phyloP scores from a whole-genome alignment of 2,797 vertebrate genomes.

The Masticophis lateralis region DNA sequence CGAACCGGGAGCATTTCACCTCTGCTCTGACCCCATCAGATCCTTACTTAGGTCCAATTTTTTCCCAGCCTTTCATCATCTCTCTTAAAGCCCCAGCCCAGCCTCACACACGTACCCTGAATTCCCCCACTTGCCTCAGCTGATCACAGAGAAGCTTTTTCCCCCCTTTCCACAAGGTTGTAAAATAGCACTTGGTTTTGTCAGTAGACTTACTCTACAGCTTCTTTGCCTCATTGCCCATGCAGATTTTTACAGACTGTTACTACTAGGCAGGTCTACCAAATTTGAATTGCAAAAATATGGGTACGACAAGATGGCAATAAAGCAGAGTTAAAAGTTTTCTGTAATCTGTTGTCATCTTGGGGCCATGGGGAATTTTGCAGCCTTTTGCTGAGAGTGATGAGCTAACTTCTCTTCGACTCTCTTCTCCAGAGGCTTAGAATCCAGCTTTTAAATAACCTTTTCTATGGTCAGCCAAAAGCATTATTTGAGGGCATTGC shows the following conservation, averaged over 20 bases:
- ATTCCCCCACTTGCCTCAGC: background rate
- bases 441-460: background rate
- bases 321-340: background rate
- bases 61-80: background rate
- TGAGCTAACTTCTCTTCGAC: background rate
- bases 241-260: background rate
- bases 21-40: background rate
- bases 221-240: background rate
- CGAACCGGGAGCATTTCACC: too few relatives aligned
- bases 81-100: background rate
- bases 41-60: background rate
- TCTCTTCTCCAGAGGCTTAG: background rate
- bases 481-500: background rate
- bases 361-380: background rate
- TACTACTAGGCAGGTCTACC: background rate
- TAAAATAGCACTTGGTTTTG: background rate
- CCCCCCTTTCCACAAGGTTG: background rate
- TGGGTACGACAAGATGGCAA: background rate
- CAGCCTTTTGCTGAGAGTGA: background rate
- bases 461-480: background rate
- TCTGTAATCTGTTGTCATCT: background rate
- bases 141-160: background rate
- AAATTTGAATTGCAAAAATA: background rate
- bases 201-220: background rate
- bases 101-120: background rate